Conservation (phyloP, 53 echinoderm and acorn worm species). For the Luidia sarsii region DNA sequence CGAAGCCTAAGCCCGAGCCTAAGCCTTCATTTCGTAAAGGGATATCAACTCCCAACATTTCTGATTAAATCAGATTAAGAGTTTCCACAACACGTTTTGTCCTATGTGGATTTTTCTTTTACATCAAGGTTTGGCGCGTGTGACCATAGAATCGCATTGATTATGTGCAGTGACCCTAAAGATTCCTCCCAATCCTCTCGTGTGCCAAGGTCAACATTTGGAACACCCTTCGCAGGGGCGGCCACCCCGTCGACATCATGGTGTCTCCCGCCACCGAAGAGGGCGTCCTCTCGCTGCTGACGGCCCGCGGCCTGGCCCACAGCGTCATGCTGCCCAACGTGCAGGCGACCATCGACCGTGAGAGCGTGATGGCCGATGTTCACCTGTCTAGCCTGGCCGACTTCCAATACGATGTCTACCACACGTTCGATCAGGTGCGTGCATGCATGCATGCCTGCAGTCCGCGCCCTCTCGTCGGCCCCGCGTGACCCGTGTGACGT, state of each 20-base stretch:
- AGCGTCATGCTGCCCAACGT: slow-evolving; percentile 75
- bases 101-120: too few species aligned
- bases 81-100: too few species aligned
- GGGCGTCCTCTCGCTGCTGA: slow-evolving; percentile 48
- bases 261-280: slow-evolving; percentile 47
- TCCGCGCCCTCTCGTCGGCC: too few species aligned
- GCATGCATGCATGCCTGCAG: not conserved
- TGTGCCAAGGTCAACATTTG: slow-evolving; percentile 71
- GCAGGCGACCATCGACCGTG: slow-evolving; percentile 62
- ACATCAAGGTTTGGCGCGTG: too few species aligned
- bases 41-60: too few species aligned
- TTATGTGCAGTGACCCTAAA: too few species aligned
- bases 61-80: too few species aligned
- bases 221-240: slow-evolving; percentile 36
- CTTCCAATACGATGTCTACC: slow-evolving; percentile 73
- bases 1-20: too few species aligned
- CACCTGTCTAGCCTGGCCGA: slow-evolving; percentile 15
- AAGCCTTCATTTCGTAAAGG: too few species aligned
- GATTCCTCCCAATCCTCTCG: too few species aligned
- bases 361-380: not conserved
- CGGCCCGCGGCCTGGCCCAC: slow-evolving; percentile 44
- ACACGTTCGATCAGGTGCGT: slow-evolving; percentile 69
- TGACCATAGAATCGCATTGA: too few species aligned
- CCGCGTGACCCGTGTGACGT: too few species aligned
- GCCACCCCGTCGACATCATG: slow-evolving; percentile 66